Percentiles rank a stretch among this genome's conserved stretches.
Evolutionary conservation across 2,113 vertebrate genomes (phyloP).

Genomic region (Pelusios castaneus): DNA sequence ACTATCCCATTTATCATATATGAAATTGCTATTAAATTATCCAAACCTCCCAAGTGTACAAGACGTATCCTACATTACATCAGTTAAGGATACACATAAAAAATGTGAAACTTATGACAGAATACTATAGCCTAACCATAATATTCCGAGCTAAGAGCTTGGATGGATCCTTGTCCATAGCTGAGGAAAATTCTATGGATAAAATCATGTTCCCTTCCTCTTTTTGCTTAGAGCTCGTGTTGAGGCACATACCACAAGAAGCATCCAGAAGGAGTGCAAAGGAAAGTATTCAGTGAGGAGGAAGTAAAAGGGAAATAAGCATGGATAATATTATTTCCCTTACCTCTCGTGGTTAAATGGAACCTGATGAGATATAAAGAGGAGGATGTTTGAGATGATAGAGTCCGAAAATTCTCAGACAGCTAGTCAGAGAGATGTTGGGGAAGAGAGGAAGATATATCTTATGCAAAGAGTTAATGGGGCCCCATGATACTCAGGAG

Average conservation of each 20-base stretch:
- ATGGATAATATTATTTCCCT: not conserved
- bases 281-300: not conserved
- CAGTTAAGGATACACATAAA: not conserved
- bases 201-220: not conserved
- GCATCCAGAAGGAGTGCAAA: not conserved
- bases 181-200: not conserved
- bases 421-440: not conserved
- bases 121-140: not conserved
- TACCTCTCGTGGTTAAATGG: not conserved
- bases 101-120: not conserved
- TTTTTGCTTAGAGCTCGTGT: not conserved
- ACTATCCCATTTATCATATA: not conserved
- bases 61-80: not conserved
- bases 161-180: not conserved
- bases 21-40: not conserved
- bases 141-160: accelerated
- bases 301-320: not conserved
- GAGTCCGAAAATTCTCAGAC: not conserved
- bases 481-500: accelerated
- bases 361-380: not conserved
- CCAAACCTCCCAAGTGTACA: not conserved
- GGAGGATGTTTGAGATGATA: accelerated
- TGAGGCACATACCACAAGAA: not conserved
- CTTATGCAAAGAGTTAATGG: not conserved
- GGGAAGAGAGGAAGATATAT: not conserved